Conservation (phyloP, 2,888 invertebrate genomes). For the Leptinotarsa tumamoca region DNA sequence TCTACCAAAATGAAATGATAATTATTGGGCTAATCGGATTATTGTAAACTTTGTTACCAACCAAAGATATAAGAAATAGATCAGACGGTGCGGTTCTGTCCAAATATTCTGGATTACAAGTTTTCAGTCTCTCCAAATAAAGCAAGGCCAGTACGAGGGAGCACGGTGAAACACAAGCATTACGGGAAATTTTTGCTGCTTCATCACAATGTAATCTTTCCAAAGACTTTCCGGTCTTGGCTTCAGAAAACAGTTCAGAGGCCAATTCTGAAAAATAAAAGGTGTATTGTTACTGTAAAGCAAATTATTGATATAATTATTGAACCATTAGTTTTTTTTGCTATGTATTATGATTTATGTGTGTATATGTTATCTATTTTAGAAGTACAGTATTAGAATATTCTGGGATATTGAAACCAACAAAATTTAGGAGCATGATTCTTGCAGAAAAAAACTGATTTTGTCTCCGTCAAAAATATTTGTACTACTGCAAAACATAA, state of each 20-base stretch:
- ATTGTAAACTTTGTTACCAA: constrained; percentile 64
- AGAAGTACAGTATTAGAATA: too few relatives aligned
- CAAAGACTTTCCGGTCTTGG: constrained; percentile 80
- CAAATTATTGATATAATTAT: too few relatives aligned
- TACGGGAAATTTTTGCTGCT: constrained; percentile 80
- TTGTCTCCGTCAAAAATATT: too few relatives aligned
- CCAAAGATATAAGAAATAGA: constrained; percentile 94
- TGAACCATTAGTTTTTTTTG: too few relatives aligned
- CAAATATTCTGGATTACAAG: constrained; percentile 85
- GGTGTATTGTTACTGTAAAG: too few relatives aligned
- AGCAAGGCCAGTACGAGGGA: constrained; percentile 92
- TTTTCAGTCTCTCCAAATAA: constrained; percentile 90
- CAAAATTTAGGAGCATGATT: too few relatives aligned
- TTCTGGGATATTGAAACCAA: too few relatives aligned
- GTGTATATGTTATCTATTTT: too few relatives aligned
- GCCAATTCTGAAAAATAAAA: constrained; percentile 76
- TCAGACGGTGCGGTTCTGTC: constrained; percentile 88
- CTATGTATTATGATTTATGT: too few relatives aligned
- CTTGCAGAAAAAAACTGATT: too few relatives aligned
- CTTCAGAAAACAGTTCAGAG: constrained; percentile 85
- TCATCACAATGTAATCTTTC: constrained; percentile 82
- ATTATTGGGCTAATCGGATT: background rate
- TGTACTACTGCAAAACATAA: too few relatives aligned
- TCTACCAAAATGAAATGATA: constrained; percentile 69
- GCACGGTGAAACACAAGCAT: constrained; percentile 90